phyloP scores from a whole-genome alignment of 2,113 vertebrate species.

The Phrynosoma blainvillii region DNA sequence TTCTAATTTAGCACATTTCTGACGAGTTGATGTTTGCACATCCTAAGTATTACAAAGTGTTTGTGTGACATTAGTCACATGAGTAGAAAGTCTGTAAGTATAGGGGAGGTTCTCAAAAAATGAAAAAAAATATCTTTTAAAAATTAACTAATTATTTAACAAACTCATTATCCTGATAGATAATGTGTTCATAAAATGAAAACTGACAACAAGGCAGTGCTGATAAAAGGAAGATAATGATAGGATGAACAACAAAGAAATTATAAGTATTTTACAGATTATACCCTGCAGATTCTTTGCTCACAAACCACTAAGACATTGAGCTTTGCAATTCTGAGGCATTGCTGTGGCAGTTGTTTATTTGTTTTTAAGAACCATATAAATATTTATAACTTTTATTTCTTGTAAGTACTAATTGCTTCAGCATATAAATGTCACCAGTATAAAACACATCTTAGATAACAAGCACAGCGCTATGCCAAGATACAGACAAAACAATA shows the following conservation, averaged over 20 bases:
- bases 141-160: slow-evolving; percentile 9
- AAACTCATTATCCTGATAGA: not conserved
- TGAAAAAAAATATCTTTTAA: not conserved
- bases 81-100: not conserved
- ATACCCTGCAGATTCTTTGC: not conserved
- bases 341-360: slow-evolving; percentile 7
- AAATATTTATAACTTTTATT: not conserved
- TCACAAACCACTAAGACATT: slow-evolving; percentile 15
- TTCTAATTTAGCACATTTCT: too few relatives aligned
- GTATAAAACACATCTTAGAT: not conserved
- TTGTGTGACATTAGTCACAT: not conserved
- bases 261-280: not conserved
- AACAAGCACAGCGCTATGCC: not conserved
- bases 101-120: not conserved
- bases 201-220: not conserved
- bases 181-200: slow-evolving; percentile 15
- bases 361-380: slow-evolving; percentile 16
- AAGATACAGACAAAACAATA: not conserved
- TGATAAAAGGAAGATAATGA: not conserved
- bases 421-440: not conserved
- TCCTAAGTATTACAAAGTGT: not conserved
- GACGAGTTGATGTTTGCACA: not conserved
- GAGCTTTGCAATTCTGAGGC: not conserved
- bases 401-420: slow-evolving; percentile 18
- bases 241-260: slow-evolving; percentile 9